Evolutionary conservation across 2,113 vertebrate genomes (phyloP), one percentile per base, ranked within the genome.

Genomic region (Zingel zingel): DNA sequence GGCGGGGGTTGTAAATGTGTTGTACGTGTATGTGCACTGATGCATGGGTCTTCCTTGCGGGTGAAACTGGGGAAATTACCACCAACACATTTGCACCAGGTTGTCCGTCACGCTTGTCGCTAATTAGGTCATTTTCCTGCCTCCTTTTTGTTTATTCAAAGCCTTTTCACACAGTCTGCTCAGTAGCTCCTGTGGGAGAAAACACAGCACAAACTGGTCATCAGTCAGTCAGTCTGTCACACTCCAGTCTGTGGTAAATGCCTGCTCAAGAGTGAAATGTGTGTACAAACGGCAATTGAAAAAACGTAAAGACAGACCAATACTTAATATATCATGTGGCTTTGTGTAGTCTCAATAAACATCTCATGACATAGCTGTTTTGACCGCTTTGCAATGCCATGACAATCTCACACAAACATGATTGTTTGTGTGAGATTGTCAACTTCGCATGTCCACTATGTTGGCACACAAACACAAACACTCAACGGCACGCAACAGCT

Each of bases 71-170:
- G 70, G 47, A 59, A 81, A 79, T 74, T 74, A 71, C 77, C 72
- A 81, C 71, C 36, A 79, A 84, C 65, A 85, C 86, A 71, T 77
- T 79, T 74, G 58, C 77, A 66, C 72, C 82, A 81, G 65, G 72
- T 82, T 70, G 79, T 83, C 77, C 13, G 56, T 83, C 69, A 63
- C 71, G 0, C 51, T 73, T 1, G 53, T 23, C 0, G 11, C 51
- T 54, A 68, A 65, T 87, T 86, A 92, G 77, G 91, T 91, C 91
- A 94, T 94, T 86, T 90, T 92, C 66, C 47, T 58, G 30, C n/a
- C 54, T 77, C 56, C 21, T 64, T 82, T 47, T 86, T 64, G 66
- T 27, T n/a, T 59, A 58, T 54, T 75, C 69, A 71, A 83, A 88
- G 56, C 81, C 69, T 73, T 70, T 69, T 74, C 27, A 74, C 67